phyloP scores from a whole-genome alignment of 2,797 vertebrate species.

The Gorsachius magnificus region DNA sequence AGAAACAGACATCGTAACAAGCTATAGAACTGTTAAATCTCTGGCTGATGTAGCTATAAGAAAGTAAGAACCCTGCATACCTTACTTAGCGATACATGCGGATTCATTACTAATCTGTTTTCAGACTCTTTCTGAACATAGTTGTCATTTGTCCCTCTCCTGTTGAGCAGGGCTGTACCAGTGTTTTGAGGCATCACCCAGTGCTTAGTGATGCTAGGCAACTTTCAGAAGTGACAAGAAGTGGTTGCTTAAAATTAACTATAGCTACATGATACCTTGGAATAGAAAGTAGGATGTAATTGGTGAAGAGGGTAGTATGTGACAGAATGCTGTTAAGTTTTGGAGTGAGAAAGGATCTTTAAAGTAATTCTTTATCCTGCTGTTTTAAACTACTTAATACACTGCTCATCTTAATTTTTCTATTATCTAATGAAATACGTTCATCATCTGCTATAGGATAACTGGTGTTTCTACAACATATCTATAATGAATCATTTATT shows the following conservation, averaged over 20 bases:
- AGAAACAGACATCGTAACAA: neutral
- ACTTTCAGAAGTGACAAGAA: neutral
- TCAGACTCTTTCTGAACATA: neutral
- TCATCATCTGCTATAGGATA: neutral
- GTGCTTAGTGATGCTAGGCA: neutral
- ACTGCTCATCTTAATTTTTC: neutral
- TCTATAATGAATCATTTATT: neutral
- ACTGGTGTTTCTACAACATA: neutral
- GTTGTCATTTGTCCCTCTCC: neutral
- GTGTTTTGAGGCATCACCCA: neutral
- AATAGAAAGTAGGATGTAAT: neutral
- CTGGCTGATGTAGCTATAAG: neutral
- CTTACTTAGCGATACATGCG: neutral
- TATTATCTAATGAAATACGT: neutral
- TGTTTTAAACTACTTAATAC: neutral
- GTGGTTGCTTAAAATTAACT: neutral
- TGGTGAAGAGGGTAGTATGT: neutral
- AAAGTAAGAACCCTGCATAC: constrained; percentile 1
- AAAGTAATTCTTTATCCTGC: neutral
- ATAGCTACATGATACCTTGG: neutral
- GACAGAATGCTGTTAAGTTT: neutral
- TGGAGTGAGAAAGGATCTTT: neutral
- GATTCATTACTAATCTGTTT: neutral
- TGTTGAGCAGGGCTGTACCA: neutral
- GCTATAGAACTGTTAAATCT: neutral